Evolutionary conservation across 1,140 invertebrate species (phyloP), one percentile per base, ranked within the genome.

Genomic region (Mylabris phalerata): DNA sequence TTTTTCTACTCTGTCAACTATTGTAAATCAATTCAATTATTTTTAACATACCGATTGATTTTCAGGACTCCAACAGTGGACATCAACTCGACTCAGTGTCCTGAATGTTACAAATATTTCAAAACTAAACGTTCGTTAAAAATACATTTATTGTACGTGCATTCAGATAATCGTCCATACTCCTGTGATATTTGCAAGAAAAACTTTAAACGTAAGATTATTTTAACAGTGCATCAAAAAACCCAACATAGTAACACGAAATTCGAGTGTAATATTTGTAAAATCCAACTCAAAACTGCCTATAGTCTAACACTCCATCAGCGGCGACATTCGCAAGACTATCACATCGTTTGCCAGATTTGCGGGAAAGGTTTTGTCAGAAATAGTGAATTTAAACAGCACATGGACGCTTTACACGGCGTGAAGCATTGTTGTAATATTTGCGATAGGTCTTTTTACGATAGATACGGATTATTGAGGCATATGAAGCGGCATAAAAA

Each of bases 391-490:
- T 71, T 70, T 38, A 61, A 63, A 10, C 61, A 68, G 32, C 71
- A 72, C 51, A 52, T 67, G 42, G 64, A 66, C 6, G 62, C 61
- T 60, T 26, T 58, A 48, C 2, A 64, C 57, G 59, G 63, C 61
- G 39, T 26, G 61, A 24, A 55, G 52, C 4, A 19, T 19, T 19
- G 59, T 59, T 88, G 86, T 73, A 82, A 85, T 64, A 82, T 89
- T 32, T 92, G 90, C 73, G 84, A 83, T 10, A 92, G 94, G 75
- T 82, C 85, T 51, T 82, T 95, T 41, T 82, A 83, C 46, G 67
- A 69, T 48, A 69, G 64, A 38, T 61, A 65, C 3, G 59, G 65
- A 13, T 43, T 69, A 9, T 60, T 61, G 50, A 60, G 67, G 13
- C 67, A 69, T 49, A 60, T 66, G 55, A 62, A 52, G 2, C 57